Evolutionary conservation across 2,888 invertebrate genomes (phyloP).

Genomic region (Entomobrya proxima): DNA sequence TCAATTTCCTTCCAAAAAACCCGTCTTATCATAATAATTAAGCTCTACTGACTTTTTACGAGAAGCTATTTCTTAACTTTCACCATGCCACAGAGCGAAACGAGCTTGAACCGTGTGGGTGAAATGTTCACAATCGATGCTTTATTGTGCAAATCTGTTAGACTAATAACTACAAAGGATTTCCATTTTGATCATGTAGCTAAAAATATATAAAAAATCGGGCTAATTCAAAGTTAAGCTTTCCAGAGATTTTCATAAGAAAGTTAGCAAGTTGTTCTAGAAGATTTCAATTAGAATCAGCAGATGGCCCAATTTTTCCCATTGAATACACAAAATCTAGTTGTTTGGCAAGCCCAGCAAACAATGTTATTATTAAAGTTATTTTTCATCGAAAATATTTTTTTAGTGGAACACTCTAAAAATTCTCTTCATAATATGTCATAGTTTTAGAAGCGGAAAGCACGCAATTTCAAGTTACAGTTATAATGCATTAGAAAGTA

Average conservation of each 20-base stretch:
- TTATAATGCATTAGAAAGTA: neutral
- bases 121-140: neutral
- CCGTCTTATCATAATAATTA: neutral
- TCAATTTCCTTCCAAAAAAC: slow-evolving; percentile 16
- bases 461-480: neutral
- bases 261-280: neutral
- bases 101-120: neutral
- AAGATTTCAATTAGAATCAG: neutral
- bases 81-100: neutral
- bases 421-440: neutral
- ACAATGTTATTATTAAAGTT: neutral
- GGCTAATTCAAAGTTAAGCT: neutral
- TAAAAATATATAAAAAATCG: neutral
- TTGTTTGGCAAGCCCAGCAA: neutral
- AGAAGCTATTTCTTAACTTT: neutral
- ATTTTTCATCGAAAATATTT: neutral
- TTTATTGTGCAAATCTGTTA: neutral
- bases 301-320: slow-evolving; percentile 51
- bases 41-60: neutral
- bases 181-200: neutral
- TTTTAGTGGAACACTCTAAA: neutral
- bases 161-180: too few relatives aligned
- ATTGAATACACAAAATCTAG: slow-evolving; percentile 14
- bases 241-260: neutral
- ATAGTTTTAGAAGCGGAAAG: neutral